Evolutionary conservation across 2,797 vertebrate genomes (phyloP), one percentile per base, ranked within the genome.

Genomic region (Aselliscus stoliczkanus): DNA sequence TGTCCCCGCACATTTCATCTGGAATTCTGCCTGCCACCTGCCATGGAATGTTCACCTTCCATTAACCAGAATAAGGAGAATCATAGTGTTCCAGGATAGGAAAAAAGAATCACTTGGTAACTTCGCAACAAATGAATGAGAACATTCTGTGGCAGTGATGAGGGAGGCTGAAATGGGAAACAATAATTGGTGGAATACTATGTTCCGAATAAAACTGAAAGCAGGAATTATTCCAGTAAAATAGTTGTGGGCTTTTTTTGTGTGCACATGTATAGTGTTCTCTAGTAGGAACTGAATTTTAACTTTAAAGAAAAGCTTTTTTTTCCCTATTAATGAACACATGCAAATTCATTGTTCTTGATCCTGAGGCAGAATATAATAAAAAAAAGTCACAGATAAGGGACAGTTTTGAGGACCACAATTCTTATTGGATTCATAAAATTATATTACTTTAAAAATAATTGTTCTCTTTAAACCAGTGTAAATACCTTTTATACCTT

Each of bases 391-490:
- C 62, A 65, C 50, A 90, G 27, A 85, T 27, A 34, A 87, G 34
- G 3, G 9, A 42, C 20, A 73, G 3, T 92, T 86, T 92, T 70
- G 81, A 92, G 54, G 79, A 77, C 14, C 7, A 50, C 64, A 60
- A 60, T 88, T 95, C 87, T 82, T 84, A 86, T 23, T 29, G n/a
- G 65, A 86, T 12, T 62, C 31, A 83, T 75, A 94, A 90, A 82
- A 69, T 89, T 69, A 54, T 12, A 42, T 65, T 47, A 23, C 25
- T 12, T 89, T 83, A 20, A 62, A 90, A 90, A 87, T 50, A 72
- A 0, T 47, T 47, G 0, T 56, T 88, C 27, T 65, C 31, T 94
- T 88, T 64, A 80, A 87, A 39, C n/a, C 4, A 23, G n/a, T n/a
- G n/a, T n/a, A n/a, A n/a, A n/a, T n/a, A n/a, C n/a, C n/a, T n/a